Base-by-base conservation (phyloP, 2,888 invertebrate genomes). In the Nasonia oneida region DNA sequence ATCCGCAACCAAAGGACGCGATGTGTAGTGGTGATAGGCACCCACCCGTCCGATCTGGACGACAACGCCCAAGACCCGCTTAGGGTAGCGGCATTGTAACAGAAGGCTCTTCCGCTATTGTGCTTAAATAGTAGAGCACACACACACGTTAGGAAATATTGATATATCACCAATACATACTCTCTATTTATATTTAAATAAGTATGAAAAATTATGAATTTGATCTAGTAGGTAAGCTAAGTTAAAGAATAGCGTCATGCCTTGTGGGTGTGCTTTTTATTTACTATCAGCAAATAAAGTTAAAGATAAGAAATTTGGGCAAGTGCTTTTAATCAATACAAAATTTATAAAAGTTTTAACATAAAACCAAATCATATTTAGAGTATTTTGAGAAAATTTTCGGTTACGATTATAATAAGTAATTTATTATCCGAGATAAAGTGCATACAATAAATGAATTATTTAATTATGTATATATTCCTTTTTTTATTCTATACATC, bases 181-280 rank as follows among this genome's bases (percentile, higher is more conserved):
- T 57, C n/a, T n/a, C n/a, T 57, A 15, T 57, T 53, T 57, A 57
- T 57, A 57, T 57, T 57, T 53, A n/a, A 57, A 57, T n/a, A 57
- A 57, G 57, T 18, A 57, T 6, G 4, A n/a, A 18, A 57, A 57
- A 18, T 57, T 18, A 57, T 57, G 18, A 57, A 4, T 2, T 18
- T 57, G 57, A 1, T n/a, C 15, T 5, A 57, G n/a, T 18, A 18
- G 5, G n/a, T 57, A 18, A 18, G 57, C 23, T 23, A 23, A 23
- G 23, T 57, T 6, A 3, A 57, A 18, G 12, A 47, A 47, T 12
- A 47, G 42, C 12, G 42, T 47, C 42, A 10, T 47, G 2, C 12
- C n/a, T 57, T 0, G 5, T 57, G 42, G 12, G 12, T 47, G 1
- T 57, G 18, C 61, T 64, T 10, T 4, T 2, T 23, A 64, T 64